Evolutionary conservation across 2,113 vertebrate species (phyloP).

Genomic region (Riparia riparia): DNA sequence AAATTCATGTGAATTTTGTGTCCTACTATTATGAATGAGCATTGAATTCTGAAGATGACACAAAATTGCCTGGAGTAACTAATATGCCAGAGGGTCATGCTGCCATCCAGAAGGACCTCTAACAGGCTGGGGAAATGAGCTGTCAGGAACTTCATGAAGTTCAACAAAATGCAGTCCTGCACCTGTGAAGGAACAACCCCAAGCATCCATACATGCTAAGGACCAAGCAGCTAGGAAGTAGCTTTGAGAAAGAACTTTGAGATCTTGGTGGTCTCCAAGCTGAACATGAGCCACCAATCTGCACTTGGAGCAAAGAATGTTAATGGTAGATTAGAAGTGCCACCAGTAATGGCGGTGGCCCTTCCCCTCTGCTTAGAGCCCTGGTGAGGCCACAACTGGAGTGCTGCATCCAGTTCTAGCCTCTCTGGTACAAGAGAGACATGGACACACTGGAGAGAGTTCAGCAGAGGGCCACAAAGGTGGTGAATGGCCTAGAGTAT

Average conservation of each 20-base stretch:
- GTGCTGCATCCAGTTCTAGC: background rate
- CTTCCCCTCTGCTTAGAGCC: background rate
- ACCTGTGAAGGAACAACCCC: background rate
- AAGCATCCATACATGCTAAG: rapidly evolving
- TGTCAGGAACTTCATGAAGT: background rate
- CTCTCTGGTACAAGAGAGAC: background rate
- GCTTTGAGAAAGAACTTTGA: background rate
- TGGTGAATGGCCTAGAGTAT: background rate
- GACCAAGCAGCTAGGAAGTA: background rate
- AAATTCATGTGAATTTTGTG: background rate
- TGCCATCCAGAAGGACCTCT: background rate
- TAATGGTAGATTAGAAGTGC: background rate
- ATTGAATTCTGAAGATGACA: background rate
- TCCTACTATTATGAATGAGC: background rate
- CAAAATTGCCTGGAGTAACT: background rate
- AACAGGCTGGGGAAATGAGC: background rate
- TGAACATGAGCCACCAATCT: background rate
- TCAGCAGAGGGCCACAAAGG: background rate
- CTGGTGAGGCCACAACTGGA: background rate
- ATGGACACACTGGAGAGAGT: background rate
- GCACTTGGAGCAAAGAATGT: background rate
- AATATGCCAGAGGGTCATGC: background rate
- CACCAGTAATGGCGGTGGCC: background rate
- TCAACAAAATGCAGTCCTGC: background rate
- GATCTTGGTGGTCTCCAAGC: background rate